A percentile compares a stretch with the other conserved stretches of the same genome.
phyloP scores from a whole-genome alignment of 2,797 vertebrate species.

The Sardinella longiceps region DNA sequence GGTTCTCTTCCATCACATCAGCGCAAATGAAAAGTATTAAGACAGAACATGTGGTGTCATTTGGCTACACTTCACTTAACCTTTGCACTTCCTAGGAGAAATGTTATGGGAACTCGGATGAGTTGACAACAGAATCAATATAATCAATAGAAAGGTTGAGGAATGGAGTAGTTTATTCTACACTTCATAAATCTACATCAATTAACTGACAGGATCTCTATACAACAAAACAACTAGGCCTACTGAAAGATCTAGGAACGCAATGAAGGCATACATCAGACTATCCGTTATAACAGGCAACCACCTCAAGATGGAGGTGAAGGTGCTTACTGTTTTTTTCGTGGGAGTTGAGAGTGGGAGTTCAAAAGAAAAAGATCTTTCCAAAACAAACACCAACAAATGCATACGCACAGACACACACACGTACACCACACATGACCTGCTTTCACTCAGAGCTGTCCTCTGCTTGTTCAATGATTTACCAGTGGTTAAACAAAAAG shows the following conservation, averaged over 20 bases:
- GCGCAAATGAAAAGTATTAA: neutral
- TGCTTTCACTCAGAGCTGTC: neutral
- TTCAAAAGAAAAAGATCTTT: neutral
- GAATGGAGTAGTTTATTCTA: neutral
- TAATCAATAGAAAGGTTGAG: neutral
- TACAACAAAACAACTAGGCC: neutral
- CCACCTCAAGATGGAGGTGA: neutral
- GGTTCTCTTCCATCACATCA: neutral
- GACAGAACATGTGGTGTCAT: neutral
- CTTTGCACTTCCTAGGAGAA: neutral
- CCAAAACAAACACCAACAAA: neutral
- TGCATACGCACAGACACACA: neutral
- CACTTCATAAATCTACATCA: neutral
- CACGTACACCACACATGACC: neutral
- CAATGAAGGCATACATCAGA: neutral
- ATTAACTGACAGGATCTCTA: neutral
- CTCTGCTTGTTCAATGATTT: conserved; percentile 67
- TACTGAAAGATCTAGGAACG: neutral
- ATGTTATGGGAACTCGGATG: neutral
- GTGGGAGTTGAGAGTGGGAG: neutral
- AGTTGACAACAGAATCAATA: neutral
- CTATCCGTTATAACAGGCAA: neutral
- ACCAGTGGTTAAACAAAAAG: conserved; percentile 64
- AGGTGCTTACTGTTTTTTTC: neutral
- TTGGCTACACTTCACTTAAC: neutral